A percentile compares a stretch with the other conserved stretches of the same genome.
phyloP scores from a whole-genome alignment of 2,113 vertebrate genomes.

The Podarcis muralis region DNA sequence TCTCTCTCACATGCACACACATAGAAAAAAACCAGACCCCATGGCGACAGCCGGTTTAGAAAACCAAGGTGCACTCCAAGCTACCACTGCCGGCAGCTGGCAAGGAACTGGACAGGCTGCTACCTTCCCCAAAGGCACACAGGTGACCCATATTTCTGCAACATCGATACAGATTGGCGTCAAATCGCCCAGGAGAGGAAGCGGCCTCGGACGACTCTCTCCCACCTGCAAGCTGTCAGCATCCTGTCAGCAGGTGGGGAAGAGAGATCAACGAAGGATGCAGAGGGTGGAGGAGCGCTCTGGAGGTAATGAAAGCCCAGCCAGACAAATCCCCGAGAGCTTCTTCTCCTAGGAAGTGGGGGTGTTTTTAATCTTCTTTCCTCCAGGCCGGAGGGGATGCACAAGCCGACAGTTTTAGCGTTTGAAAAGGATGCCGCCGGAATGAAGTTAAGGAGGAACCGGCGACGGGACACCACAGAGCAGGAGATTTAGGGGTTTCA shows the following conservation, averaged over 20 bases:
- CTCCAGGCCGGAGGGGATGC: not conserved
- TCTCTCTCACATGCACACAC: not conserved
- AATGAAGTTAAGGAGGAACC: not conserved
- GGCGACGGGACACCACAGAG: not conserved
- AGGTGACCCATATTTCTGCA: not conserved
- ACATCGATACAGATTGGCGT: too few species aligned
- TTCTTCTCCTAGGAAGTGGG: not conserved
- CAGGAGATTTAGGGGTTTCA: not conserved
- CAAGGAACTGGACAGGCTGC: not conserved
- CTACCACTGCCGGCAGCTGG: not conserved
- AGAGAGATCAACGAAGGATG: not conserved
- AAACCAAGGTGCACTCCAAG: not conserved
- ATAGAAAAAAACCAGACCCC: too few species aligned
- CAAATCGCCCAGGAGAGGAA: not conserved
- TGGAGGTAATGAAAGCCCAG: not conserved
- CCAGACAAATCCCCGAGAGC: not conserved
- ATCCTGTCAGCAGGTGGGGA: too few species aligned
- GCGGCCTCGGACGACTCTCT: not conserved
- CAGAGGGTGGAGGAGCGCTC: not conserved
- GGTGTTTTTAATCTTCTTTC: slow-evolving; percentile 23
- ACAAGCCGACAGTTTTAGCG: not conserved
- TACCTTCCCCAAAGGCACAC: not conserved
- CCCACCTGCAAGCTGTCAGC: not conserved
- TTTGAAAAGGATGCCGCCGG: not conserved
- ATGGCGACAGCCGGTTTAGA: not conserved